These are phyloP conservation scores for Orgyia antiqua DNA, from an alignment of 2,888 invertebrate species.

Conservation along the genomic window DNA sequence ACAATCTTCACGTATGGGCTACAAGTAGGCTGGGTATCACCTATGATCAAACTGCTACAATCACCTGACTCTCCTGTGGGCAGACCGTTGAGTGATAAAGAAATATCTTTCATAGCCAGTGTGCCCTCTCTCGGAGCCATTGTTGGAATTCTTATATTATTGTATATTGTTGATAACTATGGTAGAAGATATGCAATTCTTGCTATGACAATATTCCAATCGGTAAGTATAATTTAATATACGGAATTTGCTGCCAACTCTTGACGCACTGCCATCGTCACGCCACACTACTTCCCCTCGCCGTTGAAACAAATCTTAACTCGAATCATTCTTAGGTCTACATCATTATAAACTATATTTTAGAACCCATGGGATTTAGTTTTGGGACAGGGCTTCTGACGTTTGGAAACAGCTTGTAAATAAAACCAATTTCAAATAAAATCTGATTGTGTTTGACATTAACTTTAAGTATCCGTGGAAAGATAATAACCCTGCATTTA, in stretches of 20 bases:
- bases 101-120: conserved; percentile 65
- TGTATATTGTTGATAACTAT: conserved; percentile 48
- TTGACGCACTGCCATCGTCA: too few relatives aligned
- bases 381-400: too few relatives aligned
- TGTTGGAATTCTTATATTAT: conserved; percentile 49
- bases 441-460: too few relatives aligned
- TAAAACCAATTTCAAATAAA: too few relatives aligned
- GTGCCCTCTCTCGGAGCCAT: conserved; percentile 52
- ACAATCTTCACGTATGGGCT: conserved; percentile 57
- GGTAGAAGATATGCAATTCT: conserved; percentile 60
- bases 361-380: too few relatives aligned
- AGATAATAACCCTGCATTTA: neutral
- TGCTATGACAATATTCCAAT: conserved; percentile 59
- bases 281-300: too few relatives aligned
- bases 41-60: conserved; percentile 49
- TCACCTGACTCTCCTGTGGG: conserved; percentile 46
- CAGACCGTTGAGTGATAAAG: conserved; percentile 40
- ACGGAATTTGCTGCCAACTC: too few relatives aligned
- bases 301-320: too few relatives aligned
- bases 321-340: too few relatives aligned
- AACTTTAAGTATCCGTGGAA: too few relatives aligned
- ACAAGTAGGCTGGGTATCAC: conserved; percentile 65
- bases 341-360: too few relatives aligned
- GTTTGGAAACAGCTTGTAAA: too few relatives aligned
- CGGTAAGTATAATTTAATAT: conserved; percentile 37